A percentile compares a stretch with the other conserved stretches of the same genome.
Conservation (phyloP, 1,140 invertebrate genomes). For the Drosophila orosa region DNA sequence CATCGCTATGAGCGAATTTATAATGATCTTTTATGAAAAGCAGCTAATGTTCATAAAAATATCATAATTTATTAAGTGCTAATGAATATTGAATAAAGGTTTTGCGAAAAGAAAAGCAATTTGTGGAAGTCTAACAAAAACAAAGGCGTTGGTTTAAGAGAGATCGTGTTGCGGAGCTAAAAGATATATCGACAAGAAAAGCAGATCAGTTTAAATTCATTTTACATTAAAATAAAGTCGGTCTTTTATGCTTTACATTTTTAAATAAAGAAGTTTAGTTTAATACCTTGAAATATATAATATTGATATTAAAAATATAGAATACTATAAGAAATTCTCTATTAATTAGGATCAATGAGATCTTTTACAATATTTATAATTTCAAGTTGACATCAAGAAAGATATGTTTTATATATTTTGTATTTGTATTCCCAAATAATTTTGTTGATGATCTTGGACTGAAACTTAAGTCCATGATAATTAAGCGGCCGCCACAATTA, state of each 20-base stretch:
- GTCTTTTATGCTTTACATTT: background rate
- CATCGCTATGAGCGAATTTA: slow-evolving; percentile 2
- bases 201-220: background rate
- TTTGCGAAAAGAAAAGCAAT: slow-evolving; percentile 1
- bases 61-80: slow-evolving; percentile 13
- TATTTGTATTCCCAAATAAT: background rate
- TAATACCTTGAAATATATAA: background rate
- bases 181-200: background rate
- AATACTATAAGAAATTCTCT: background rate
- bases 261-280: no score
- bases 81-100: slow-evolving; percentile 3
- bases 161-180: background rate
- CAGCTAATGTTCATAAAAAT: background rate
- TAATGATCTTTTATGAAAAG: background rate
- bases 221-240: background rate
- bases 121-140: background rate
- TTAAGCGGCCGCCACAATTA: slow-evolving; percentile 56
- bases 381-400: background rate
- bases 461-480: background rate
- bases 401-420: background rate
- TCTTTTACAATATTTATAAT: background rate
- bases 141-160: background rate
- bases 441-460: slow-evolving; percentile 1
- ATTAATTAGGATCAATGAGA: background rate
- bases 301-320: background rate